These are phyloP conservation scores for Drosophila dunni DNA, from an alignment of 1,140 invertebrate genomes.

Conservation along the genomic window DNA sequence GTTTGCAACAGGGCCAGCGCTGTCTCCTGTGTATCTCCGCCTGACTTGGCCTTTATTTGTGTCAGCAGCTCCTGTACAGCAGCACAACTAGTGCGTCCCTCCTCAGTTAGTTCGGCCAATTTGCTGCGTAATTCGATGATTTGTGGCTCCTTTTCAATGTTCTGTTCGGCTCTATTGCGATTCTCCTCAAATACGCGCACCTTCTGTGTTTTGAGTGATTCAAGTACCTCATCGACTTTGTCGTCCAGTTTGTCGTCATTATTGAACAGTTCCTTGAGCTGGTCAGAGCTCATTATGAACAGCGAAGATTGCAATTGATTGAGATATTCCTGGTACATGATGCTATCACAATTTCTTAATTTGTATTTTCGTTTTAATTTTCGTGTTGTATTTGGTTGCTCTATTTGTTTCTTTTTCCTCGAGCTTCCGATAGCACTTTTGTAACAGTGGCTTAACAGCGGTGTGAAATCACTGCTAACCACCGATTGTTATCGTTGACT, in stretches of 20 bases:
- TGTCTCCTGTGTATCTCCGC: slow-evolving; percentile 91
- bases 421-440: slow-evolving; percentile 6
- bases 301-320: slow-evolving; percentile 86
- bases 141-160: slow-evolving; percentile 92
- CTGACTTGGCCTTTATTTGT: slow-evolving; percentile 88
- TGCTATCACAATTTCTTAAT: slow-evolving; percentile 1
- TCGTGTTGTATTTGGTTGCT: slow-evolving; percentile 34
- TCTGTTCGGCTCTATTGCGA: slow-evolving; percentile 93
- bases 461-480: background rate
- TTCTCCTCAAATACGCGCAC: slow-evolving; percentile 94
- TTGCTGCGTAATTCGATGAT: slow-evolving; percentile 90
- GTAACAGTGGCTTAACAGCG: slow-evolving; percentile 13
- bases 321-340: slow-evolving; percentile 84
- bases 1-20: slow-evolving; percentile 93
- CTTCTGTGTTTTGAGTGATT: slow-evolving; percentile 92
- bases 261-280: slow-evolving; percentile 93
- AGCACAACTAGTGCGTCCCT: slow-evolving; percentile 88
- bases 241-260: slow-evolving; percentile 93
- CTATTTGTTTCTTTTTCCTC: slow-evolving; percentile 24
- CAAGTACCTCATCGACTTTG: slow-evolving; percentile 89
- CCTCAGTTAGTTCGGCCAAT: slow-evolving; percentile 89
- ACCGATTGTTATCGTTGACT: slow-evolving; percentile 10
- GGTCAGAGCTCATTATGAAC: slow-evolving; percentile 88
- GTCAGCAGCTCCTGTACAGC: slow-evolving; percentile 89
- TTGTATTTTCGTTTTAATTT: slow-evolving; percentile 27